A percentile compares a stretch with the other conserved stretches of the same genome.
These are phyloP conservation scores for Hedychridium roseum DNA, from an alignment of 2,888 invertebrate species.

Conservation along the genomic window DNA sequence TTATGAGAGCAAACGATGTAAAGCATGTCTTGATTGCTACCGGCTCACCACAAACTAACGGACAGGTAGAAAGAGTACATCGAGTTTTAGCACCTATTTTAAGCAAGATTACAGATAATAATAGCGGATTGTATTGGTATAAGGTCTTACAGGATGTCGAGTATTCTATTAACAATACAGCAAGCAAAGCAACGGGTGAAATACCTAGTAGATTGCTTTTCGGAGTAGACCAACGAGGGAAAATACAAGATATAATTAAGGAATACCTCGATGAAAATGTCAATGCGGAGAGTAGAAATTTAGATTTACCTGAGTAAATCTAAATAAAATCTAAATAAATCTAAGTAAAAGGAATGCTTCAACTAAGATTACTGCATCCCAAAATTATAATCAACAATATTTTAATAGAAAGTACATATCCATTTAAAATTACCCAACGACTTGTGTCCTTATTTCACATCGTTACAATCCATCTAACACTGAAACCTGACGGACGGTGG, in stretches of 20 bases:
- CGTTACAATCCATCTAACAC: too few species aligned
- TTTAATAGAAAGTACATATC: too few species aligned
- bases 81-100: conserved; percentile 23
- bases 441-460: too few species aligned
- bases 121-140: conserved; percentile 27
- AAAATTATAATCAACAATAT: too few species aligned
- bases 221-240: conserved; percentile 39
- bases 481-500: too few species aligned
- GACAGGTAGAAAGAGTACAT: conserved; percentile 33
- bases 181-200: conserved; percentile 39
- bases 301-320: too few species aligned
- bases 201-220: conserved; percentile 43
- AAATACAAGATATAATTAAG: conserved; percentile 22
- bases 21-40: conserved; percentile 27
- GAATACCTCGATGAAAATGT: conserved; percentile 17
- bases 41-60: conserved; percentile 31
- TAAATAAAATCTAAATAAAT: too few species aligned
- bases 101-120: conserved; percentile 16
- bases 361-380: too few species aligned
- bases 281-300: too few species aligned
- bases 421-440: too few species aligned
- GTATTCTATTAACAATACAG: conserved; percentile 31
- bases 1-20: conserved; percentile 18
- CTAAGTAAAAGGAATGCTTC: too few species aligned
- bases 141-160: conserved; percentile 25